Evolutionary conservation across 1,140 invertebrate species (phyloP).

Genomic region (Vollenhovia emeryi): DNA sequence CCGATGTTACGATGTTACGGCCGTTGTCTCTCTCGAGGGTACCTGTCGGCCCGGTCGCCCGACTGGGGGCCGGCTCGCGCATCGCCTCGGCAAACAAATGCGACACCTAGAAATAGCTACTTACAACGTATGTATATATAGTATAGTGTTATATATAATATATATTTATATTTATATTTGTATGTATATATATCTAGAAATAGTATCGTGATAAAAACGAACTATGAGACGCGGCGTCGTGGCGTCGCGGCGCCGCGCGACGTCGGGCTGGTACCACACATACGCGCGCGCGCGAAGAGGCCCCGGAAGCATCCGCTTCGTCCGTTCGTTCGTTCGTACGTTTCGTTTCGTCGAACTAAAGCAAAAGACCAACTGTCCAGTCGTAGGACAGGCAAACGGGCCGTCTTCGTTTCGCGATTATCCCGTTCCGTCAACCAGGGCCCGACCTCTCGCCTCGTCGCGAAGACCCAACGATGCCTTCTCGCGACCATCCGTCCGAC

Average conservation of each 20-base stretch:
- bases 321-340: not conserved
- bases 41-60: slow-evolving; percentile 23
- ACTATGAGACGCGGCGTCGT: slow-evolving; percentile 76
- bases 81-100: slow-evolving; percentile 74
- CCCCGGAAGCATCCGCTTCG: not conserved
- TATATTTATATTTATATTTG: slow-evolving; percentile 66
- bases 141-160: slow-evolving; percentile 50
- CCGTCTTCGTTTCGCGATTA: slow-evolving; percentile 20
- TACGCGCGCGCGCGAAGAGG: not conserved
- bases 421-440: not conserved
- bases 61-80: slow-evolving; percentile 65
- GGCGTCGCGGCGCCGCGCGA: slow-evolving; percentile 54
- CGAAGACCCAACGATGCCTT: slow-evolving; percentile 47
- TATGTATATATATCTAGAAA: slow-evolving; percentile 73
- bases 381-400: not conserved
- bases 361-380: not conserved
- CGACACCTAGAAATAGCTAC: slow-evolving; percentile 75
- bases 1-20: no score
- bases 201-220: slow-evolving; percentile 83
- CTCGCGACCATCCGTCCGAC: slow-evolving; percentile 82
- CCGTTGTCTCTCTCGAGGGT: not conserved
- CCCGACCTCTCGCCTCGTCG: slow-evolving; percentile 47
- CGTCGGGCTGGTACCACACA: slow-evolving; percentile 51
- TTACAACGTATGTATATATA: slow-evolving; percentile 73
- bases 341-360: no score